Base-by-base conservation (phyloP, 2,888 invertebrate species). In the Vannuccia rotundouncinata region DNA sequence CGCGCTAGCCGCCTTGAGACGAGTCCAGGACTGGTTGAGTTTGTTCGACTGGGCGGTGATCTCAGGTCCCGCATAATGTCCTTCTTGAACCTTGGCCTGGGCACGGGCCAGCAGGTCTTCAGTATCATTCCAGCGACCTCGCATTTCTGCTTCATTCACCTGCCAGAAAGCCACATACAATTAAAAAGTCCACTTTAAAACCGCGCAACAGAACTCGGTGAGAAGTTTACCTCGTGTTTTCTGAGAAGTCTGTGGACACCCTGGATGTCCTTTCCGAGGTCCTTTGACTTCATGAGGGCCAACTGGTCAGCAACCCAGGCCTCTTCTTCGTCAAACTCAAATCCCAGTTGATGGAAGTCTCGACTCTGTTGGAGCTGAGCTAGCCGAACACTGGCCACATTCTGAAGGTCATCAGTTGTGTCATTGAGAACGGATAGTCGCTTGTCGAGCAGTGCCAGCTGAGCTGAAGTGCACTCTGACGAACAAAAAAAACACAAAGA, bases 271-370 rank as follows among this genome's bases (percentile, higher is more conserved):
- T 95, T 96, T 0, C 95, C 95, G 0, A 93, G 92, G 29, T 95
- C 93, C n/a, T 93, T 94, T 0, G 95, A 92, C 85, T 93, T 93
- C 87, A 96, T 95, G 82, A 96, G 93, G 1, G 94, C 91, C 87
- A 95, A 94, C 86, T 95, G 95, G 86, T 99, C 98, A 0, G 93
- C 92, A 79, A 98, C 90, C 97, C 98, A 98, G 0, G 94, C 92
- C 89, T 97, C 96, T 88, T 98, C 98, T 85, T 98, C 98, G 84
- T 98, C 97, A 84, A 95, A 93, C 86, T 98, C 97, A 88, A 96
- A 95, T 81, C 96, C 89, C 89, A 98, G 96, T 89, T 96, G 95
- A 89, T 93, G 96, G 85, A 95, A 93, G 85, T 94, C 93, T 81
- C 95, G 91, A 0, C 95, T 95, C 85, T 96, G 95, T 87, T 97